These are phyloP conservation scores for Noturus placidus DNA, from an alignment of 2,113 vertebrate genomes.

Conservation along the genomic window DNA sequence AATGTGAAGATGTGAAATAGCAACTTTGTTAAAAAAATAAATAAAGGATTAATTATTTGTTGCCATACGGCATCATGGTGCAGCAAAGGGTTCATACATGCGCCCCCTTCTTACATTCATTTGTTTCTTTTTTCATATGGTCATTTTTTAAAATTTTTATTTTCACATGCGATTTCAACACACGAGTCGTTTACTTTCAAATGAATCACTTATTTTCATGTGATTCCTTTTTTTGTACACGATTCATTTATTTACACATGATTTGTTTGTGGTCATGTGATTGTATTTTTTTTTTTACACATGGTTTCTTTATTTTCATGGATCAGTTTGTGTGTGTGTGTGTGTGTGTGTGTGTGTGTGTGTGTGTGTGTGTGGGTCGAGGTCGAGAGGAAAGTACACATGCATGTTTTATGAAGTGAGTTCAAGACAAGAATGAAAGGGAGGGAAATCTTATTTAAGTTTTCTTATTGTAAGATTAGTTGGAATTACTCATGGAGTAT, in stretches of 20 bases:
- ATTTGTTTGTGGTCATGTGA: background rate
- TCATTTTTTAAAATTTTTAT: background rate
- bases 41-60: too few species aligned
- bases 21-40: too few species aligned
- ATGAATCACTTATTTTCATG: background rate
- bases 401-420: constrained; percentile 50
- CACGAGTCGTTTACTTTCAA: background rate
- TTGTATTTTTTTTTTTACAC: background rate
- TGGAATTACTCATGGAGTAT: background rate
- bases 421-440: constrained; percentile 20
- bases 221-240: background rate
- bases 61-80: too few species aligned
- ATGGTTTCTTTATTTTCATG: background rate
- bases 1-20: too few species aligned
- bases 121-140: background rate
- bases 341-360: too few species aligned
- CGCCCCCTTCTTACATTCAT: too few species aligned
- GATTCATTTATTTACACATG: background rate
- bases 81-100: too few species aligned
- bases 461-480: background rate
- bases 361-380: background rate
- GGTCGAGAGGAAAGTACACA: constrained; percentile 35
- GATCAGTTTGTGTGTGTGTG: background rate
- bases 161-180: background rate
- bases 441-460: too few species aligned